A percentile compares a stretch with the other conserved stretches of the same genome.
phyloP scores from a whole-genome alignment of 2,113 vertebrate genomes.

The Muntiacus muntjak region DNA sequence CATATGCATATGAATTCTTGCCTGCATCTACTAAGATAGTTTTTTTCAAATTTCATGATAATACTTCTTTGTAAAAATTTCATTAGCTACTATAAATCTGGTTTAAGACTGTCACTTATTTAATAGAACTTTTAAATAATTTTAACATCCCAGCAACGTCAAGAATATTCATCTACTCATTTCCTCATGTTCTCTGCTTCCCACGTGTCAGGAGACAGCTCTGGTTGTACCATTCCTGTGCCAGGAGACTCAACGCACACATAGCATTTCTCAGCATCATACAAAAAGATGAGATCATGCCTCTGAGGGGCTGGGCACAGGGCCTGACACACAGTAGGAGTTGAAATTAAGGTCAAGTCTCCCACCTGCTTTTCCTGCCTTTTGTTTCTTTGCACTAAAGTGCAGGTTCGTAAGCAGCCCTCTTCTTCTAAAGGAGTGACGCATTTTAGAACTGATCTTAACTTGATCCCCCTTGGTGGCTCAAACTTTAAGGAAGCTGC shows the following conservation, averaged over 20 bases:
- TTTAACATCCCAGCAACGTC: not conserved
- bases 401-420: fast-evolving
- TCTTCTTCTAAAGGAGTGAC: not conserved
- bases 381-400: not conserved
- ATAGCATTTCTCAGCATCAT: not conserved
- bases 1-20: not conserved
- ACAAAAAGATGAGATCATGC: not conserved
- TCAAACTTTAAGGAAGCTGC: not conserved
- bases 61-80: conserved; percentile 53
- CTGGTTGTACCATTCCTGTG: not conserved
- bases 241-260: not conserved
- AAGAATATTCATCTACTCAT: conserved; percentile 43
- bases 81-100: conserved; percentile 36
- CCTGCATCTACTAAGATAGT: not conserved
- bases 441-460: not conserved
- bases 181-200: not conserved
- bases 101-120: not conserved
- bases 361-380: not conserved
- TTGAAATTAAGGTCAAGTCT: not conserved
- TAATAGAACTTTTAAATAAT: conserved; percentile 63
- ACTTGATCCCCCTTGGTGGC: not conserved
- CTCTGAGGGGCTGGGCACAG: not conserved
- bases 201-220: conserved; percentile 27
- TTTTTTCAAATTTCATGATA: conserved; percentile 36
- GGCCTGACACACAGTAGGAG: not conserved